phyloP scores from a whole-genome alignment of 2,888 invertebrate genomes.

The Pachycephus smyrnensis region DNA sequence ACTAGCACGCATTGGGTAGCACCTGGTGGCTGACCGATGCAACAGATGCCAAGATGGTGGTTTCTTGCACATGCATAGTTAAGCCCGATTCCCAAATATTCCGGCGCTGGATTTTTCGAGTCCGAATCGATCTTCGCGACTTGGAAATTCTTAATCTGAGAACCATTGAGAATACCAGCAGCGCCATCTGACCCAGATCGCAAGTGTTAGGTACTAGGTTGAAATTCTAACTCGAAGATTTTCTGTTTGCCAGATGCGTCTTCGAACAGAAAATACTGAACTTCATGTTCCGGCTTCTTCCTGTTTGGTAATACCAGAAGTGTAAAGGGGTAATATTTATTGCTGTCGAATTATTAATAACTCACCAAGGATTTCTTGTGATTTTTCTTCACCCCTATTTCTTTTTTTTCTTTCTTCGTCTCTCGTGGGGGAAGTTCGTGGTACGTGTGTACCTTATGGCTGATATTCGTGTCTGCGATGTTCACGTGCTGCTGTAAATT shows the following conservation, averaged over 20 bases:
- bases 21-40: slow-evolving; percentile 56
- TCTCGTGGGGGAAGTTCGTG: not conserved
- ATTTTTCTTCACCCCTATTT: slow-evolving; percentile 20
- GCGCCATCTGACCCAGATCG: not conserved
- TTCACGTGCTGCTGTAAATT: not conserved
- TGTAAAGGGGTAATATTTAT: not conserved
- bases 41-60: slow-evolving; percentile 55
- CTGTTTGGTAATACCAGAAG: not conserved
- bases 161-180: not conserved
- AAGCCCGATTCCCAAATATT: not conserved
- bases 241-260: not conserved
- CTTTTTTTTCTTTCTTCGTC: slow-evolving; percentile 14
- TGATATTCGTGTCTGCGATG: not conserved
- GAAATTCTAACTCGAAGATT: not conserved
- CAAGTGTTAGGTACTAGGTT: not conserved
- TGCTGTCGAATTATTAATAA: not conserved
- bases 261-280: not conserved
- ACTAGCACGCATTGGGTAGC: slow-evolving; percentile 60
- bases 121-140: not conserved
- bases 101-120: not conserved
- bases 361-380: not conserved
- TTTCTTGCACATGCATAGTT: slow-evolving; percentile 30
- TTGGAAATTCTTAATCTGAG: not conserved
- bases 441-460: not conserved
- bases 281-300: not conserved